Conservation (phyloP, 2,113 vertebrate species). For the Lagopus muta region DNA sequence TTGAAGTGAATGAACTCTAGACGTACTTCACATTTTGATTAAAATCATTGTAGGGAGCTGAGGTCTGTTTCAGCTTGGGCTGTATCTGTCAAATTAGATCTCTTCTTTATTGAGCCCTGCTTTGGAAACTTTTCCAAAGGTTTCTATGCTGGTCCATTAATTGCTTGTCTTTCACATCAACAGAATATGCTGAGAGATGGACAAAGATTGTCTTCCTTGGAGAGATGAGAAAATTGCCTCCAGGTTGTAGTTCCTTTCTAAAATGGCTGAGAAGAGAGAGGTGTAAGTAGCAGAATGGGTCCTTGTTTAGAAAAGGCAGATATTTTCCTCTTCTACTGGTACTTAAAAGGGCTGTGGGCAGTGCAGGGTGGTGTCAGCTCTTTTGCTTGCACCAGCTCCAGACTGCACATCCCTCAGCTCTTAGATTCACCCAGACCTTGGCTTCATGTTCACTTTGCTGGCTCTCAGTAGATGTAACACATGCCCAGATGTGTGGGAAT, state of each 20-base stretch:
- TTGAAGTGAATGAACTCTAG: not conserved
- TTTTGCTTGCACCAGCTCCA: not conserved
- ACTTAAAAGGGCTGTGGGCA: not conserved
- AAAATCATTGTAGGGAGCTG: not conserved
- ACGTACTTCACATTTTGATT: slow-evolving; percentile 12
- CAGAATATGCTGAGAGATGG: not conserved
- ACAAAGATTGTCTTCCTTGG: not conserved
- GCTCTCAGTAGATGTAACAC: not conserved
- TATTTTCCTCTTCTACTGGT: not conserved
- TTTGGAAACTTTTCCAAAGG: not conserved
- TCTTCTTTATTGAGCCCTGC: not conserved
- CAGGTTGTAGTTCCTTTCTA: not conserved
- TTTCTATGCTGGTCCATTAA: not conserved
- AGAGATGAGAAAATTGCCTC: not conserved
- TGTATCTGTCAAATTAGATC: not conserved
- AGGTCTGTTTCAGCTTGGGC: not conserved
- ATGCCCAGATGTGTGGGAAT: accelerated
- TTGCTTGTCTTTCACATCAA: not conserved
- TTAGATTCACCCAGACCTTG: not conserved
- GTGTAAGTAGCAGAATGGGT: not conserved
- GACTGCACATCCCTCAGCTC: not conserved
- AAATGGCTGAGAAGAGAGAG: not conserved
- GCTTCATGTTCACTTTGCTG: not conserved
- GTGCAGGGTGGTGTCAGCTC: too few relatives aligned
- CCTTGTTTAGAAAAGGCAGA: not conserved